Evolutionary conservation across 2,888 invertebrate species (phyloP).

Genomic region (Eristalis pertinax): DNA sequence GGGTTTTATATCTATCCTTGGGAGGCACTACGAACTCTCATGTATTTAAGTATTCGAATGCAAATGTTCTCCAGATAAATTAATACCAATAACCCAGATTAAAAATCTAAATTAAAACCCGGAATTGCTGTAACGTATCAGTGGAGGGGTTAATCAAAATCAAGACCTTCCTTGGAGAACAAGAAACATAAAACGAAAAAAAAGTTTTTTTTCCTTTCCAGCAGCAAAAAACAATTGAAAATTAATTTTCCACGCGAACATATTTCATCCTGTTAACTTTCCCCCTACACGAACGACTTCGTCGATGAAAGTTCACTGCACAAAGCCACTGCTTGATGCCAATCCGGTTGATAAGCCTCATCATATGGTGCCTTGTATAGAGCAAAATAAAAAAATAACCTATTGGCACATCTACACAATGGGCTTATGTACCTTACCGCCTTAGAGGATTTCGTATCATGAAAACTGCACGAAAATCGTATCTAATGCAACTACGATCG

Average conservation of each 20-base stretch:
- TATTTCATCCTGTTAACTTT: conserved; percentile 54
- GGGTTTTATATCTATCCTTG: too few species aligned
- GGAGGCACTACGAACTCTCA: too few species aligned
- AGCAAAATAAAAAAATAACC: conserved; percentile 13
- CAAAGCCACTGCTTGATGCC: conserved; percentile 39
- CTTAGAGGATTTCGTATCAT: conserved; percentile 39
- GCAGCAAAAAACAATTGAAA: conserved; percentile 66
- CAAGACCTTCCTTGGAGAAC: conserved; percentile 76
- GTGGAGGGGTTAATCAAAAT: conserved; percentile 78
- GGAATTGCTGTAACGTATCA: conserved; percentile 44
- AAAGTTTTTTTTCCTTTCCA: conserved; percentile 14
- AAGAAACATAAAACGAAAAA: conserved; percentile 7
- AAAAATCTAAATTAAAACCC: neutral
- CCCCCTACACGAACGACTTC: conserved; percentile 13
- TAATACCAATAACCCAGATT: neutral
- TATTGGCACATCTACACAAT: conserved; percentile 46
- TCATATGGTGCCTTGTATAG: conserved; percentile 39
- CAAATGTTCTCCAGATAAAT: neutral
- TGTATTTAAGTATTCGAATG: too few species aligned
- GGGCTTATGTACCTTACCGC: conserved; percentile 3
- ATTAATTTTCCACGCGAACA: conserved; percentile 72
- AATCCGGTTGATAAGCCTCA: conserved; percentile 57
- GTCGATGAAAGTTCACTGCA: conserved; percentile 67
- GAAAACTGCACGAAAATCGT: conserved; percentile 62
- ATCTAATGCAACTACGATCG: conserved; percentile 33